These are phyloP conservation scores for Aurelia aurita complex sp. Pacific DNA, from an alignment of 30 jellyfish, hydroid and myxozoan genomes.

Conservation along the genomic window DNA sequence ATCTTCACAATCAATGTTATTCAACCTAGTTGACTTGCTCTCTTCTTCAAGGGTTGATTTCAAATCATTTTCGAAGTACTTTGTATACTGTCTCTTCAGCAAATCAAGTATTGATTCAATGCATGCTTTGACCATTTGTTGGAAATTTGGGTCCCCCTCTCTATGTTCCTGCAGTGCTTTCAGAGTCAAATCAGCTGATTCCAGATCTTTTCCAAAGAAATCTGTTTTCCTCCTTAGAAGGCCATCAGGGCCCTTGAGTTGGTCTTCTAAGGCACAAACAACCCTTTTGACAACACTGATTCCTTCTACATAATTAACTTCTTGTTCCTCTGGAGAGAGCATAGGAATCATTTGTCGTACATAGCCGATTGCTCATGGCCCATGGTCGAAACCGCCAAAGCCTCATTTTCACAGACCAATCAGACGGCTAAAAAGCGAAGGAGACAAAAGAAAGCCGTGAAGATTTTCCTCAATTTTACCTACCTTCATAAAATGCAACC, in stretches of 20 bases:
- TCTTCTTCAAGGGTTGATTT: not conserved
- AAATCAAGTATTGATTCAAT: not conserved
- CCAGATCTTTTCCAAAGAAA: constrained; percentile 13
- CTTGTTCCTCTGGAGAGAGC: not conserved
- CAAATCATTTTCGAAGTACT: not conserved
- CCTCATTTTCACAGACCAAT: no score
- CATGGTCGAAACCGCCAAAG: no score
- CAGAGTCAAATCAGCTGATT: not conserved
- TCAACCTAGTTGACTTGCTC: constrained; percentile 17
- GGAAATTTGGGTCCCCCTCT: not conserved
- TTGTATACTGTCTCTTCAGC: no score
- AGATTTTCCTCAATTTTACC: no score
- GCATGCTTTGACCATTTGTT: constrained; percentile 19
- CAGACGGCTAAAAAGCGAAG: no score
- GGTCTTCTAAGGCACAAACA: no score
- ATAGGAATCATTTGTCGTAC: no score
- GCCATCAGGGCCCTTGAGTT: not conserved
- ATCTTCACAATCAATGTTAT: constrained; percentile 27
- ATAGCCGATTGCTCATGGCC: no score
- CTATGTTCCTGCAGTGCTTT: constrained; percentile 7
- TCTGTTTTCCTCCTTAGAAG: not conserved
- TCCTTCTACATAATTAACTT: no score
- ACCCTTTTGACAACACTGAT: no score
- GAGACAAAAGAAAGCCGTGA: no score
- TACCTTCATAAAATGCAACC: no score